A percentile compares a stretch with the other conserved stretches of the same genome.
Conservation (phyloP, 2,113 vertebrate species). For the Fulica atra region DNA sequence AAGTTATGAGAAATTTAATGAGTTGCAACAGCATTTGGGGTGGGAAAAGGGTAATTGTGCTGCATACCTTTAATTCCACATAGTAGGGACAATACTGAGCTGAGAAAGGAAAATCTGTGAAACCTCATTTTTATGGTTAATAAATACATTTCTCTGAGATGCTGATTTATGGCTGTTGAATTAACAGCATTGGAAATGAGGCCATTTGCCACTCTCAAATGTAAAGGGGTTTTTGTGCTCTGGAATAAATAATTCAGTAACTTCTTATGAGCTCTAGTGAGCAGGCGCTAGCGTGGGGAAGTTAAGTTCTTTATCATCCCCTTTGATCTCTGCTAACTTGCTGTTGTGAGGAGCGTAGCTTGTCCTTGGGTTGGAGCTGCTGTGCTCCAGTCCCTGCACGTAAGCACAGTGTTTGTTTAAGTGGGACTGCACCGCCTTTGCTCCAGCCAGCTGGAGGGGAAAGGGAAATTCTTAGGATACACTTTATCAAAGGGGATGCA, state of each 20-base stretch:
- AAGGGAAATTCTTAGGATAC: neutral
- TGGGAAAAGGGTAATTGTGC: neutral
- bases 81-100: neutral
- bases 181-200: slow-evolving; percentile 15
- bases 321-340: slow-evolving; percentile 16
- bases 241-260: slow-evolving; percentile 34
- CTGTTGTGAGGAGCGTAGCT: neutral
- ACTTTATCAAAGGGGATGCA: neutral
- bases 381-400: fast-evolving
- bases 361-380: neutral
- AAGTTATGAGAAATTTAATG: neutral
- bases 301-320: slow-evolving; percentile 29
- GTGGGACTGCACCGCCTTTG: neutral
- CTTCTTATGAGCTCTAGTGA: neutral
- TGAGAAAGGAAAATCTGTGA: neutral
- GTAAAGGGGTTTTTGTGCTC: neutral
- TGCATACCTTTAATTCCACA: neutral
- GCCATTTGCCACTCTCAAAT: neutral
- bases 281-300: neutral
- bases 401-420: neutral
- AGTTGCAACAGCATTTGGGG: neutral
- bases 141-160: slow-evolving; percentile 12
- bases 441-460: neutral
- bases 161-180: neutral
- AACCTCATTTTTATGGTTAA: neutral